Conservation (phyloP, 2,888 invertebrate species). For the Watsonalla binaria region DNA sequence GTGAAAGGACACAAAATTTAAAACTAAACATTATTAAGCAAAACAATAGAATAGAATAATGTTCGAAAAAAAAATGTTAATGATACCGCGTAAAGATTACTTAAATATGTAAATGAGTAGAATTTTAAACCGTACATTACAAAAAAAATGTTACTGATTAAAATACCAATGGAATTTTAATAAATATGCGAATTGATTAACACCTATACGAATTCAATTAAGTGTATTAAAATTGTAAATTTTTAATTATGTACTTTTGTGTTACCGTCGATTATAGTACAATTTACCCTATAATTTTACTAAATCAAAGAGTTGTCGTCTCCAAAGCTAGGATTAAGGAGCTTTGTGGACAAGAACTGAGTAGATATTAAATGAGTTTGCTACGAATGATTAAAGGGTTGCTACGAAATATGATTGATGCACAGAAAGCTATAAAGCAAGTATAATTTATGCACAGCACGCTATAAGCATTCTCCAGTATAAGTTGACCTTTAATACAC, state of each 20-base stretch:
- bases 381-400: constrained; percentile 21
- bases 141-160: no score
- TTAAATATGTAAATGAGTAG: no score
- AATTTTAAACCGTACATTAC: no score
- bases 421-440: no score
- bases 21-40: background rate
- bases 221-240: background rate
- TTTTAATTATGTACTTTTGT: background rate
- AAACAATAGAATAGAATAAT: background rate
- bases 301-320: constrained; percentile 33
- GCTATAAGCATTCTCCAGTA: no score
- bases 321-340: constrained; percentile 35
- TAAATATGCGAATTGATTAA: background rate
- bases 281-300: constrained; percentile 14
- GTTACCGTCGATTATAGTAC: background rate
- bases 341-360: constrained; percentile 49
- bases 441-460: no score
- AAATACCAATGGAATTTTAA: background rate
- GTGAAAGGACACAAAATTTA: background rate
- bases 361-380: constrained; percentile 25
- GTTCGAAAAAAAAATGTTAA: background rate
- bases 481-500: no score
- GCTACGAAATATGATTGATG: no score
- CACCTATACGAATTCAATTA: background rate
- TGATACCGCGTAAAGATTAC: background rate